Base-by-base conservation (phyloP, 1,140 invertebrate genomes). In the Lucilia sericata region DNA sequence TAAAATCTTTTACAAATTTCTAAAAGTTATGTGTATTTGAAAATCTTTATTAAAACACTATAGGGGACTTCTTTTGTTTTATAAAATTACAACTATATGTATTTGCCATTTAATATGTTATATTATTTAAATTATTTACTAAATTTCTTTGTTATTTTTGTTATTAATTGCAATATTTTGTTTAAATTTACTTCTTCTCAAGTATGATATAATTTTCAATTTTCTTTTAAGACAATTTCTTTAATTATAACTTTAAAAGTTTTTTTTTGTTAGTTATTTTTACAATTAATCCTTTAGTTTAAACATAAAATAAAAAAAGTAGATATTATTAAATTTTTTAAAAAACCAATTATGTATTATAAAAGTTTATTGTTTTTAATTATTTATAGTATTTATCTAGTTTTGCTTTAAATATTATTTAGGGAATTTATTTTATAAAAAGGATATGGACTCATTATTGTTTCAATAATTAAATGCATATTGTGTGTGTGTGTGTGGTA, bases 391-490 rank as follows among this genome's bases (percentile, higher is more conserved):
- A 80, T 80, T n/a, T 49, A 51, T 78, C 34, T 80, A 78, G 13
- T 21, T 49, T 51, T 51, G 21, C 9, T 49, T 47, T 80, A 51
- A 49, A 80, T 78, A 47, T 30, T 30, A 30, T 34, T 82, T 70
- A 65, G 30, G 34, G 34, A 65, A 36, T 82, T 34, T 34, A 19
- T 82, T 60, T 60, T n/a, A 12, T 21, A 70, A 21, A 78, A 80
- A 80, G 76, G 76, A 80, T 80, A 80, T 80, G 76, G 76, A 80
- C 76, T 80, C 42, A 80, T 80, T 80, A 80, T 80, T 51, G 76
- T 80, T 80, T 80, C 47, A 51, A 49, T 82, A 65, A 21, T 83
- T 70, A 74, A 83, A 83, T 82, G 60, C 60, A 82, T 65, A 30
- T 55, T 82, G 47, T 51, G 13, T 30, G 25, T 30, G 9, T 75